phyloP scores from a whole-genome alignment of 2,888 invertebrate genomes.

The Cryptosula pallasiana region DNA sequence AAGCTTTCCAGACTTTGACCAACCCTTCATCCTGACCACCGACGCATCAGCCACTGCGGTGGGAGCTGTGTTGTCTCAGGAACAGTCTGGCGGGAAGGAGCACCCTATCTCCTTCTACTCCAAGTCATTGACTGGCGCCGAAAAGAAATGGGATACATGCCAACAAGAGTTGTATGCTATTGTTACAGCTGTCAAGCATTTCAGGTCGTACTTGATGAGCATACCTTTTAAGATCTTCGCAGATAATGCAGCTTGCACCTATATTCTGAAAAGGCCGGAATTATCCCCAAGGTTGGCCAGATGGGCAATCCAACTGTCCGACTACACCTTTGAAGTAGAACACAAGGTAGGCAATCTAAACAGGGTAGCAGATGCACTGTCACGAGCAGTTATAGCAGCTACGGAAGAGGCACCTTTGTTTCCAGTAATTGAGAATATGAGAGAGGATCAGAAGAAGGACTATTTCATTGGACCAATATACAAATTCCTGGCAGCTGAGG shows the following conservation, averaged over 20 bases:
- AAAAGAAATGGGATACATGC: constrained; percentile 1
- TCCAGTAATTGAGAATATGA: neutral
- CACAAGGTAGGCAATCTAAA: neutral
- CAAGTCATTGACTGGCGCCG: neutral
- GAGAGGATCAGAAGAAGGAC: neutral
- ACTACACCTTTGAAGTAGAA: neutral
- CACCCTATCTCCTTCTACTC: constrained; percentile 14
- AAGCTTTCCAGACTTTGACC: neutral
- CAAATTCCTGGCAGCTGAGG: neutral
- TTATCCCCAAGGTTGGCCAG: neutral
- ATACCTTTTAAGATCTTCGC: too few species aligned
- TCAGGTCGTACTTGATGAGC: neutral
- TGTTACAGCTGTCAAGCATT: neutral
- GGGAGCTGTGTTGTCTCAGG: neutral
- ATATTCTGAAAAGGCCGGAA: neutral
- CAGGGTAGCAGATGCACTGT: neutral
- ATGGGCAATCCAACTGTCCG: constrained; percentile 7
- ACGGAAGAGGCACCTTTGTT: neutral
- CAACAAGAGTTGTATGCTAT: constrained; percentile 8
- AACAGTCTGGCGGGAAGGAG: neutral
- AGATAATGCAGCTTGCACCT: neutral
- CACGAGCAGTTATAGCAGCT: neutral
- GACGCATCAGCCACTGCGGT: neutral
- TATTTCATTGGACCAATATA: neutral
- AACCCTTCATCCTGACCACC: neutral